These are phyloP conservation scores for Temnothorax curvispinosus DNA, from an alignment of 1,140 invertebrate species.

Conservation along the genomic window DNA sequence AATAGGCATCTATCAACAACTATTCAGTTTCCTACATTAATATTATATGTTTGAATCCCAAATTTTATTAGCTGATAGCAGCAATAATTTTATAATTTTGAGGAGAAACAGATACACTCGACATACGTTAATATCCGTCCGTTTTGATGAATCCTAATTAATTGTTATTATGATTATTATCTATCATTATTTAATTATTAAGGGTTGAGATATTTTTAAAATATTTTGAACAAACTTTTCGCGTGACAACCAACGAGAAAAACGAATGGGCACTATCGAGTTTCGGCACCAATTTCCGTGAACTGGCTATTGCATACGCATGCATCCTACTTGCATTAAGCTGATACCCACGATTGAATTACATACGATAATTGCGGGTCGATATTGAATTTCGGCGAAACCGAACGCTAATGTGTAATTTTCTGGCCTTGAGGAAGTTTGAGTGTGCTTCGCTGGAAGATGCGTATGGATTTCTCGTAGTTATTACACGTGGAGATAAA, in stretches of 20 bases:
- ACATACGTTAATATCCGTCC: background rate
- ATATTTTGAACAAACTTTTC: background rate
- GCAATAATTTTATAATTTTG: background rate
- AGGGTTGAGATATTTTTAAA: background rate
- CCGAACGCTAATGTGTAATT: constrained; percentile 41
- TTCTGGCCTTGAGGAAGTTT: constrained; percentile 15
- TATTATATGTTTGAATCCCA: background rate
- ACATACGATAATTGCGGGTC: constrained; percentile 43
- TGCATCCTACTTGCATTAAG: constrained; percentile 36
- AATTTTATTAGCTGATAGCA: background rate
- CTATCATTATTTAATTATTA: background rate
- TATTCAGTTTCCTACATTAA: background rate
- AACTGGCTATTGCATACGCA: background rate
- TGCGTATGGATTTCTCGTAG: background rate
- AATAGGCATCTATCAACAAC: background rate
- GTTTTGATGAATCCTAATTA: background rate
- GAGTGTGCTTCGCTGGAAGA: background rate
- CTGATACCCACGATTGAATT: constrained; percentile 49
- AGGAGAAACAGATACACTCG: background rate
- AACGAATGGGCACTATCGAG: constrained; percentile 4
- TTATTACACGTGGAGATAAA: background rate
- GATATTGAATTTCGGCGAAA: constrained; percentile 4
- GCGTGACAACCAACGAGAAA: background rate
- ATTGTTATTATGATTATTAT: background rate
- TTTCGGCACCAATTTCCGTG: constrained; percentile 41